Evolutionary conservation across 1,140 invertebrate species (phyloP), one percentile per base, ranked within the genome.

Genomic region (Hycleus phaleratus): DNA sequence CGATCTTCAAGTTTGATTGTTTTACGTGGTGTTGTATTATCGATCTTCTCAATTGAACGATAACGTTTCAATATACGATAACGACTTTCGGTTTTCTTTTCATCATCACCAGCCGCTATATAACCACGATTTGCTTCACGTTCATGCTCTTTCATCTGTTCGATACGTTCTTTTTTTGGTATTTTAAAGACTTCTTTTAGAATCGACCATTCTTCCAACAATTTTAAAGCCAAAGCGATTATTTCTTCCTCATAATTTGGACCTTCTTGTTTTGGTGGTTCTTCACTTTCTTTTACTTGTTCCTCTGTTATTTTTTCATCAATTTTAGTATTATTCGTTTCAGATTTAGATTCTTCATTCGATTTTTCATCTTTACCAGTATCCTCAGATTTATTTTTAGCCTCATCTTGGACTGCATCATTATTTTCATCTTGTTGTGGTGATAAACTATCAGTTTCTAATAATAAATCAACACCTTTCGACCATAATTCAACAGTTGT

Each of bases 101-200:
- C 66, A 32, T 32, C 32, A 32, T 32, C 32, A 32, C 32, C 32
- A 32, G 32, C 32, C 11, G 67, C 69, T 48, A 70, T 68, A 51
- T 69, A 73, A 76, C 80, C 82, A 53, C 65, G 76, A 60, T 82
- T 79, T 0, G 91, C 91, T 79, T 94, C 91, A 55, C 89, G 77
- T 74, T 95, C 93, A 68, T 95, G 91, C 68, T 94, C 90, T 69
- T 93, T 92, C 88, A 93, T 91, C 72, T 92, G 88, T 70, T 94
- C 88, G 46, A 94, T 87, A 46, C 92, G 81, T 68, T 96, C 90
- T 65, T 95, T 94, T 74, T 96, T 96, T 7, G 95, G 95, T 68
- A 98, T 98, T 73, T 91, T 84, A 70, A 95, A 97, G n/a, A 70
- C 71, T 76, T 94, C 90, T 75, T 93, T 91, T 9, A 95, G 77